phyloP scores from a whole-genome alignment of 2,113 vertebrate species.

The Microtus montanus region DNA sequence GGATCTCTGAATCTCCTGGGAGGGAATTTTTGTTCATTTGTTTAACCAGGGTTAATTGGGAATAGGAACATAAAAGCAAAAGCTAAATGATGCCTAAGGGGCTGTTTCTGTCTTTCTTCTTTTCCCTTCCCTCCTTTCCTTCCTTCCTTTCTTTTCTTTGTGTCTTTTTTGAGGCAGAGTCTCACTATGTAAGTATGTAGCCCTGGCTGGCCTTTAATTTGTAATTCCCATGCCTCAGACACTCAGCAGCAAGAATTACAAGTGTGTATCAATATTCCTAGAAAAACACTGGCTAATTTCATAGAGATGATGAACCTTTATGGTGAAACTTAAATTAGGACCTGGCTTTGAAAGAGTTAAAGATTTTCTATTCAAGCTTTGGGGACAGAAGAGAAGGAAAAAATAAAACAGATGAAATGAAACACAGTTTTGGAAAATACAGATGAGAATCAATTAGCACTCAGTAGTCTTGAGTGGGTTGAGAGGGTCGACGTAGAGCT shows the following conservation, averaged over 20 bases:
- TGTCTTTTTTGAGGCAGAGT: background rate
- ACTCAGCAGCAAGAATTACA: background rate
- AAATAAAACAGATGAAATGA: background rate
- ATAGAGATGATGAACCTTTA: background rate
- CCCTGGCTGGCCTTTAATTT: background rate
- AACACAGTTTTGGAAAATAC: background rate
- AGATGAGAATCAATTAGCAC: background rate
- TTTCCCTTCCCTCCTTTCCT: background rate
- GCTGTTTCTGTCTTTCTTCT: background rate
- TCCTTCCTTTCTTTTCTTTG: no score
- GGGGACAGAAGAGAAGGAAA: background rate
- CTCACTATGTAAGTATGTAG: background rate
- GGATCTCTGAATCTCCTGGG: background rate
- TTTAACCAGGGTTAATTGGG: background rate
- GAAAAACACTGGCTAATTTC: background rate
- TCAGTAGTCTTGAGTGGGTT: background rate
- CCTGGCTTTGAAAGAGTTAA: background rate
- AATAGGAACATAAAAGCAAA: background rate
- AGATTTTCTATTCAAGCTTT: background rate
- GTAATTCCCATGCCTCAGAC: no score
- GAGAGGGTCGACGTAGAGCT: background rate
- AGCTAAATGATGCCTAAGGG: background rate
- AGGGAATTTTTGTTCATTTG: background rate
- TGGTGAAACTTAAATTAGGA: background rate
- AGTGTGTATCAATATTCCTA: background rate